Evolutionary conservation across 2,888 invertebrate species (phyloP).

Genomic region (Diploptera punctata): DNA sequence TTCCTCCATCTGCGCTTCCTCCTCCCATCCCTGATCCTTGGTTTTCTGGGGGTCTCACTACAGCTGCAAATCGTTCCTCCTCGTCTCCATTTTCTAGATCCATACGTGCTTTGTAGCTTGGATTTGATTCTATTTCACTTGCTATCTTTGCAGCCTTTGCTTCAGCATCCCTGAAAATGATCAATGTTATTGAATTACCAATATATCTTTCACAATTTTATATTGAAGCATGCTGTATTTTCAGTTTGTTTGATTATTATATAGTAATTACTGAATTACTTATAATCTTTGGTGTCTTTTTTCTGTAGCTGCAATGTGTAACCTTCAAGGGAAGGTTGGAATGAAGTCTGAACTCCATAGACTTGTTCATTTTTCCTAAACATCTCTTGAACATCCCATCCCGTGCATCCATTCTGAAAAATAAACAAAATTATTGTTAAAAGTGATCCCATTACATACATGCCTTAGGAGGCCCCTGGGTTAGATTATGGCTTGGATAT

Average conservation of each 20-base stretch:
- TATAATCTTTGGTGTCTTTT: conserved; percentile 87
- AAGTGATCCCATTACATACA: too few relatives aligned
- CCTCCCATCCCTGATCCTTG: conserved; percentile 38
- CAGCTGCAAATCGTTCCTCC: conserved; percentile 86
- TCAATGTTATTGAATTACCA: too few relatives aligned
- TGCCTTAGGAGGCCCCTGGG: too few relatives aligned
- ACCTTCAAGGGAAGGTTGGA: conserved; percentile 88
- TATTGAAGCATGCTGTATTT: too few relatives aligned
- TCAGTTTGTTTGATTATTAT: not conserved
- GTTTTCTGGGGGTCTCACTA: conserved; percentile 64
- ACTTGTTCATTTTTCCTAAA: conserved; percentile 91
- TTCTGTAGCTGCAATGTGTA: conserved; percentile 90
- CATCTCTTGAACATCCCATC: conserved; percentile 96
- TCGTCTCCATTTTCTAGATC: conserved; percentile 94
- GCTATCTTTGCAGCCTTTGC: conserved; percentile 91
- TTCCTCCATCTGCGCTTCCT: conserved; percentile 55
- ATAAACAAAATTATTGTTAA: too few relatives aligned
- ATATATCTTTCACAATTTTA: too few relatives aligned
- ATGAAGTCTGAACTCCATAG: conserved; percentile 93
- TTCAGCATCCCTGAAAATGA: conserved; percentile 69
- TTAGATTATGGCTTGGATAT: too few relatives aligned
- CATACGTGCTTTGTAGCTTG: conserved; percentile 78
- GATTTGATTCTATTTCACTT: conserved; percentile 89
- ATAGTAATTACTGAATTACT: conserved; percentile 54
- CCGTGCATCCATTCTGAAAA: conserved; percentile 67